Base-by-base conservation (phyloP, 1,140 invertebrate species). In the Babylonia areolata region DNA sequence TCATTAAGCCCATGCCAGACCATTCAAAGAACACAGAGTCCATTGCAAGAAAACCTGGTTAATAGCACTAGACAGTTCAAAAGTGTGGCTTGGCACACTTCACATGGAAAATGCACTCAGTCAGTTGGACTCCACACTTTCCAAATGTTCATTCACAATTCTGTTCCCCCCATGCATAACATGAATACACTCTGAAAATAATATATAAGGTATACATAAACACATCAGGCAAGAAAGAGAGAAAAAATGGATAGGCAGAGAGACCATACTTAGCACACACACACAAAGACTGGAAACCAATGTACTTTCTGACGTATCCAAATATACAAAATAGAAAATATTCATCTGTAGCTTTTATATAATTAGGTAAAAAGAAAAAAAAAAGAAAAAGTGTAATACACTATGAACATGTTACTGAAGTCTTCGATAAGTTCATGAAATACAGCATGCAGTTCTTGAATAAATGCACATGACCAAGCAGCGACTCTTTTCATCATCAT, bases 371-470 rank as follows among this genome's bases (percentile, higher is more conserved):
- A n/a, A n/a, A n/a, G n/a, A n/a, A n/a, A n/a, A n/a, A 23, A 73
- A 73, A 17, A 33, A 73, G 71, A 37, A 12, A 73, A 28, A 73
- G 17, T 77, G 17, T 77, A 40, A 5, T 54, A 31, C 40, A 80
- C 23, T n/a, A n/a, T 54, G 46, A 54, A 80, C 9, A 80, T 83
- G 69, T 83, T 83, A 83, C 51, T 12, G 40, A 58, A 71, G 37
- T 33, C 40, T 85, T 77, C 69, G 77, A 85, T 85, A 85, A 78
- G 17, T 71, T 85, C 85, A 85, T 85, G 77, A 46, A 39, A 64
- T 79, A 85, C 85, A 85, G 85, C 85, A 85, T 85, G 85, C 85
- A 85, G 28, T 12, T 37, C 58, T 80, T 80, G 78, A 80, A 80
- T 80, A 51, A 80, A 80, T 80, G 78, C 78, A 80, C 42, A 80